A percentile compares a stretch with the other conserved stretches of the same genome.
phyloP scores from a whole-genome alignment of 2,888 invertebrate species.

The Hirtodrosophila duncani region DNA sequence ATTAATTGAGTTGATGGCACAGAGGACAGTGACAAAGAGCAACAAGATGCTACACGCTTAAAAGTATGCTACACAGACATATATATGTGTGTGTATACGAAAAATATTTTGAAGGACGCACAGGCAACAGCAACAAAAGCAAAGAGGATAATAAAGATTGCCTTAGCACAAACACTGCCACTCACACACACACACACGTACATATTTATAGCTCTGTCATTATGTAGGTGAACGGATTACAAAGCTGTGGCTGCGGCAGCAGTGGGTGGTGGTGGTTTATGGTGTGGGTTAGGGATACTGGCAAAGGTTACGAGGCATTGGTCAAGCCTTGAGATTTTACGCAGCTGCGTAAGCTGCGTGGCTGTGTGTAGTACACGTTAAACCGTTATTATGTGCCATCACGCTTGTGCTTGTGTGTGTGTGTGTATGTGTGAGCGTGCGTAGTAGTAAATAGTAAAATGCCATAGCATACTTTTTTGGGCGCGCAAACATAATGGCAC shows the following conservation, averaged over 20 bases:
- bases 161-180: slow-evolving; percentile 19
- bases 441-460: slow-evolving; percentile 68
- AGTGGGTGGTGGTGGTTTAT: neutral
- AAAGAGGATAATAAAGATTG: slow-evolving; percentile 40
- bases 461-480: slow-evolving; percentile 65
- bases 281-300: slow-evolving; percentile 3
- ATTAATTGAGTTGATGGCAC: slow-evolving; percentile 53
- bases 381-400: slow-evolving; percentile 54
- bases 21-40: too few relatives aligned
- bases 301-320: slow-evolving; percentile 52
- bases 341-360: slow-evolving; percentile 67
- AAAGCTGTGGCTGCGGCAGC: slow-evolving; percentile 10
- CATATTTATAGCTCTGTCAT: slow-evolving; percentile 6
- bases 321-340: slow-evolving; percentile 68
- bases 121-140: slow-evolving; percentile 21
- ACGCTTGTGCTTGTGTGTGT: slow-evolving; percentile 12
- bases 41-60: too few relatives aligned
- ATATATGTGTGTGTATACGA: slow-evolving; percentile 1
- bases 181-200: slow-evolving; percentile 1
- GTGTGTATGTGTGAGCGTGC: slow-evolving; percentile 33
- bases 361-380: slow-evolving; percentile 50
- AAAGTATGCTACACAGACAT: too few relatives aligned
- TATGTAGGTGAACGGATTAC: slow-evolving; percentile 36
- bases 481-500: slow-evolving; percentile 47
- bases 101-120: slow-evolving; percentile 42